Percentiles rank a stretch among this genome's conserved stretches.
phyloP scores from a whole-genome alignment of 2,888 invertebrate genomes.

The Chironomus tentans region DNA sequence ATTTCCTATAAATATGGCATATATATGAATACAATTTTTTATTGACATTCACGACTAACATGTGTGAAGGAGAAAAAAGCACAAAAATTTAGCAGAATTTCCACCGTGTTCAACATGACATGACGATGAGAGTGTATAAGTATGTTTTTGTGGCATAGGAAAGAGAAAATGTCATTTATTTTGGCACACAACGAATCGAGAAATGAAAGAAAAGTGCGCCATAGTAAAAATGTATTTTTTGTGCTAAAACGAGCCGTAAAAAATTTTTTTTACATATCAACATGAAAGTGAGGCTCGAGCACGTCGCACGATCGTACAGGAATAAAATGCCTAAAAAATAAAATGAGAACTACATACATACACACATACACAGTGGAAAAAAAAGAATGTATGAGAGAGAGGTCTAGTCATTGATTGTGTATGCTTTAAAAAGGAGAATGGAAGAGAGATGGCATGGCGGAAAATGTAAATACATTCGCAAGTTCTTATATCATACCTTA shows the following conservation, averaged over 20 bases:
- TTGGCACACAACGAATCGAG: not conserved
- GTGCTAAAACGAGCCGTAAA: not conserved
- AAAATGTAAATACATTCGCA: not conserved
- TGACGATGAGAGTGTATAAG: not conserved
- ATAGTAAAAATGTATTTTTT: not conserved
- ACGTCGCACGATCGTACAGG: not conserved
- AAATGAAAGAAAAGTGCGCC: not conserved
- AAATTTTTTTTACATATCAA: not conserved
- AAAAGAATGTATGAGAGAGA: too few species aligned
- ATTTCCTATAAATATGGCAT: not conserved
- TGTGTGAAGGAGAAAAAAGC: not conserved
- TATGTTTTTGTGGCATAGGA: not conserved
- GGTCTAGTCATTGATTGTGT: not conserved
- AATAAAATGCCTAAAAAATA: not conserved
- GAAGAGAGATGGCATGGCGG: not conserved
- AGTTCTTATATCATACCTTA: too few species aligned
- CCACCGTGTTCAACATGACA: not conserved
- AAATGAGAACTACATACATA: not conserved
- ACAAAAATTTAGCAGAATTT: not conserved
- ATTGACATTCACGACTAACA: not conserved
- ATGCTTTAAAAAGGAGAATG: not conserved
- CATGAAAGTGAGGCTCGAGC: not conserved
- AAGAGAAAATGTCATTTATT: not conserved
- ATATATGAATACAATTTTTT: not conserved
- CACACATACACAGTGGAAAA: not conserved